phyloP scores from a whole-genome alignment of 2,113 vertebrate genomes.

The Proterorhinus semilunaris region DNA sequence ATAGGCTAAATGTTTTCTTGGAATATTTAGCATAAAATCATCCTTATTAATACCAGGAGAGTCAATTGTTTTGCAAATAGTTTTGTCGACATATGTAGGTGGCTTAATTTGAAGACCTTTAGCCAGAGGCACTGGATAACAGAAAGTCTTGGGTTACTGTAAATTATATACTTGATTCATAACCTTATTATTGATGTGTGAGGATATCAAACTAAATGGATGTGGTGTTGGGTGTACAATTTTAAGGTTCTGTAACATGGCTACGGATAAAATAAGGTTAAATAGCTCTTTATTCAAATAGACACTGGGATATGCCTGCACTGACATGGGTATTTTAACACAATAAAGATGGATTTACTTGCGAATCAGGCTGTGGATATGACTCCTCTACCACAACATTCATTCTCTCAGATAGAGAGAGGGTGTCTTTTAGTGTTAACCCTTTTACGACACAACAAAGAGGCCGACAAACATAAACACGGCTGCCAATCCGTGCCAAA shows the following conservation, averaged over 20 bases:
- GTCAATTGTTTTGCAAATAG: slow-evolving; percentile 69
- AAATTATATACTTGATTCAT: slow-evolving; percentile 28
- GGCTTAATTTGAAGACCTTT: slow-evolving; percentile 57
- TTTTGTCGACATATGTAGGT: slow-evolving; percentile 58
- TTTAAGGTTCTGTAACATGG: not conserved
- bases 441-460: too few relatives aligned
- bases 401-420: too few relatives aligned
- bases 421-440: too few relatives aligned
- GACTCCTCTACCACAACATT: too few relatives aligned
- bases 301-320: not conserved
- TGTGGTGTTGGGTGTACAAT: not conserved
- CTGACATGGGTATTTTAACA: not conserved
- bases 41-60: slow-evolving; percentile 61
- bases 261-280: slow-evolving; percentile 10
- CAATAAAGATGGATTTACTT: too few relatives aligned
- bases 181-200: slow-evolving; percentile 17
- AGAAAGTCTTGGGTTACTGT: slow-evolving; percentile 28
- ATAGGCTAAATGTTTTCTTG: slow-evolving; percentile 57
- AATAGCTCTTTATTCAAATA: not conserved
- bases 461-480: too few relatives aligned
- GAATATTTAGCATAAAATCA: slow-evolving; percentile 65
- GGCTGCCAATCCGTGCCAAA: too few relatives aligned
- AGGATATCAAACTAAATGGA: slow-evolving; percentile 6
- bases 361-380: too few relatives aligned
- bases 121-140: slow-evolving; percentile 34